Base-by-base conservation (phyloP, 2,113 vertebrate species). In the Engraulis encrasicolus region DNA sequence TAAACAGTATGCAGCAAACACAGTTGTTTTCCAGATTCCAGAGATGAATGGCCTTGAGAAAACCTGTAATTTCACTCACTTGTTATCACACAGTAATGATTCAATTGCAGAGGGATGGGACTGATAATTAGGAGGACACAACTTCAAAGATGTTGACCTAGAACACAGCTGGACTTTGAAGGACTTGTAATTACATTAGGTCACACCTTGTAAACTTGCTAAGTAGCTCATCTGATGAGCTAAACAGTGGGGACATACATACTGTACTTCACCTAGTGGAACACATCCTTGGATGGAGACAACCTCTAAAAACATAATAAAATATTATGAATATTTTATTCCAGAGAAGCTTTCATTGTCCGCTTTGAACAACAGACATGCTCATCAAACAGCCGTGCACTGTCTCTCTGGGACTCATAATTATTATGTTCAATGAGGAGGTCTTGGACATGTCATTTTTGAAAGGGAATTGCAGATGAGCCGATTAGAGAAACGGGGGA, bases 361-460 rank as follows among this genome's bases (percentile, higher is more conserved):
- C 27, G 9, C 17, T 54, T 19, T 20, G 50, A 17, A 88, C 88
- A 89, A 88, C 92, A 90, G 88, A 91, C 89, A 90, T 88, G 40
- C 85, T 92, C 92, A 91, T 94, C 90, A 93, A 93, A 93, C 91
- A 91, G 58, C 17, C 85, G 49, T 82, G 83, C 88, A 86, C 80
- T n/a, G 87, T 90, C 90, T 89, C 89, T 31, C 80, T 50, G 90
- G 91, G 90, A 90, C 89, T 83, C 85, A 91, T 90, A 89, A 91
- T 92, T 91, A 92, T 90, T 90, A 86, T 92, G 86, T 93, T 90
- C 89, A 89, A 88, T 89, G 89, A 86, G 90, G 92, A 91, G 90
- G 91, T 89, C 89, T 91, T 85, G 90, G 85, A 92, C 91, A 91
- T 91, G 91, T 91, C 88, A 88, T 90, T 91, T 91, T 87, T n/a